These are phyloP conservation scores for Drosophila dives DNA, from an alignment of 2,888 invertebrate species.

Conservation along the genomic window DNA sequence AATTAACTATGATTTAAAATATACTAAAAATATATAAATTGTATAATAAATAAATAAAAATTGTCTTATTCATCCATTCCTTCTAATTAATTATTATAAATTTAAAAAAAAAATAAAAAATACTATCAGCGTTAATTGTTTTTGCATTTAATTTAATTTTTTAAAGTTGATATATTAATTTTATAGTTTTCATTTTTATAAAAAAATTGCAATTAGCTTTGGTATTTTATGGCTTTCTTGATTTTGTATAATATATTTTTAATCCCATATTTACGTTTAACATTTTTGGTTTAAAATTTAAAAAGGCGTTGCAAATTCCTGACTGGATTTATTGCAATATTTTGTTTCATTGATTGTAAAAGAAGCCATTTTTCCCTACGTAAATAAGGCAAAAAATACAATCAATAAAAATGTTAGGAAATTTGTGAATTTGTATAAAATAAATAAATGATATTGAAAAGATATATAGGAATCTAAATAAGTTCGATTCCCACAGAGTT, in stretches of 20 bases:
- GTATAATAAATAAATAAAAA: background rate
- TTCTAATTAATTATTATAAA: background rate
- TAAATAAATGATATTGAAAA: too few relatives aligned
- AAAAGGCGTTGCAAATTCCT: background rate
- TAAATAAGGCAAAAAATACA: too few relatives aligned
- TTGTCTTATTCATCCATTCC: background rate
- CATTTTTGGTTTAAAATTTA: background rate
- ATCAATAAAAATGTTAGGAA: too few relatives aligned
- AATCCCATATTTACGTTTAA: background rate
- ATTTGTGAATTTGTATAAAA: too few relatives aligned
- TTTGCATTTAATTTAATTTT: background rate
- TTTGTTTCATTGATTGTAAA: background rate
- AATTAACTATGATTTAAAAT: background rate
- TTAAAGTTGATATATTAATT: background rate
- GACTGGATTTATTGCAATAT: too few relatives aligned
- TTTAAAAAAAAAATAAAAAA: background rate
- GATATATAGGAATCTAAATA: too few relatives aligned
- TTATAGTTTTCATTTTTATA: background rate
- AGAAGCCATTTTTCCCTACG: too few relatives aligned
- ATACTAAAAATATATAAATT: background rate
- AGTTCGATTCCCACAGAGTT: too few relatives aligned
- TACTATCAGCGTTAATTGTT: background rate
- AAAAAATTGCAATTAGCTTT: background rate
- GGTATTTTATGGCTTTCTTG: background rate
- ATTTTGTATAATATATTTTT: background rate